phyloP scores from a whole-genome alignment of 2,888 invertebrate genomes.

The Hypomecis atomaria region DNA sequence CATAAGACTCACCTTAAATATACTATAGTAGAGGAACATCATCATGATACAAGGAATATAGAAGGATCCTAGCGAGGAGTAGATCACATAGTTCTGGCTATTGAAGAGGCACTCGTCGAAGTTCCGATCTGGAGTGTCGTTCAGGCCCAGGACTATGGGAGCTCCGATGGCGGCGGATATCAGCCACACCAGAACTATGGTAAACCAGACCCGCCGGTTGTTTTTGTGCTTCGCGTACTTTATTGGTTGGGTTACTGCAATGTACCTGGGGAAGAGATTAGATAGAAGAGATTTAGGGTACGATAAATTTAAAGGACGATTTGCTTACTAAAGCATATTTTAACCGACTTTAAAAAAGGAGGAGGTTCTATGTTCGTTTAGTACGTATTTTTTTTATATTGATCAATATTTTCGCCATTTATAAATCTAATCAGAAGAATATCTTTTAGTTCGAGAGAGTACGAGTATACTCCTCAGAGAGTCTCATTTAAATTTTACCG shows the following conservation, averaged over 20 bases:
- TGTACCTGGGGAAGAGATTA: constrained; percentile 89
- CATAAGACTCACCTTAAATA: constrained; percentile 92
- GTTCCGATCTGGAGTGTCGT: constrained; percentile 94
- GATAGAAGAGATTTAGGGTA: too few species aligned
- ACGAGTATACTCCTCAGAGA: too few species aligned
- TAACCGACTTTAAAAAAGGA: too few species aligned
- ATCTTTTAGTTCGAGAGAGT: too few species aligned
- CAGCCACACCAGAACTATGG: constrained; percentile 97
- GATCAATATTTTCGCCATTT: too few species aligned
- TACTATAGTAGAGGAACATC: constrained; percentile 98
- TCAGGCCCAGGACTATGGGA: constrained; percentile 97
- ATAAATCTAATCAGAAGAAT: too few species aligned
- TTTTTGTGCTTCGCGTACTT: constrained; percentile 99
- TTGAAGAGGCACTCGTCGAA: constrained; percentile 97
- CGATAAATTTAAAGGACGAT: too few species aligned
- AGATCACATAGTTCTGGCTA: constrained; percentile 98
- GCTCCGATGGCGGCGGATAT: constrained; percentile 96
- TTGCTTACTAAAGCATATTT: too few species aligned
- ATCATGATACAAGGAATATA: constrained; percentile 99
- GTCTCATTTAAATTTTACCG: too few species aligned
- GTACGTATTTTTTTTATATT: too few species aligned
- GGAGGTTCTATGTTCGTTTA: too few species aligned
- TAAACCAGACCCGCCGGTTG: constrained; percentile 96
- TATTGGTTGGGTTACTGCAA: constrained; percentile 99
- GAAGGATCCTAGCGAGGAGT: constrained; percentile 98